phyloP scores from a whole-genome alignment of 2,113 vertebrate species.

The Isichthys henryi region DNA sequence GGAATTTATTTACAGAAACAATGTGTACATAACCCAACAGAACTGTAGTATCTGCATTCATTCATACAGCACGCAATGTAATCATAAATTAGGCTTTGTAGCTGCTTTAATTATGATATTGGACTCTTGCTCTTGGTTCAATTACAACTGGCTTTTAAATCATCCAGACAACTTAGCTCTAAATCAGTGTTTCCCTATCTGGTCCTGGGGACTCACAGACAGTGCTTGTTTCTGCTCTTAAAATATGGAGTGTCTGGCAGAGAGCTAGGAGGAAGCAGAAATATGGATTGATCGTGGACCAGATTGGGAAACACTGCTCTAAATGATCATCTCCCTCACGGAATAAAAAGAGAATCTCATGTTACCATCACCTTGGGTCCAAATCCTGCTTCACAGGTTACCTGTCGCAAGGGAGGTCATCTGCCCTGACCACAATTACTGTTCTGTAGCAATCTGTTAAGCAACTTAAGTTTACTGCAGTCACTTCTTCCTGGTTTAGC shows the following conservation, averaged over 20 bases:
- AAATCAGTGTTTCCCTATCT: not conserved
- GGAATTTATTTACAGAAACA: not conserved
- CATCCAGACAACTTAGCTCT: not conserved
- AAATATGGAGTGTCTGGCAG: not conserved
- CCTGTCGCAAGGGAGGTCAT: not conserved
- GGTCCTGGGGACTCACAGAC: not conserved
- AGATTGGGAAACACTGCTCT: not conserved
- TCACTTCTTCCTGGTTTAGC: not conserved
- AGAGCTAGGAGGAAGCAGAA: not conserved
- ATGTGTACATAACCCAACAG: not conserved
- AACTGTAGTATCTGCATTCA: not conserved
- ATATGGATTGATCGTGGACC: not conserved
- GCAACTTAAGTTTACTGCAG: not conserved
- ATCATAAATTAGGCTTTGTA: not conserved
- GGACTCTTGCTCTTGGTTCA: not conserved
- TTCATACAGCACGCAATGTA: not conserved
- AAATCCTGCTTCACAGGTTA: not conserved
- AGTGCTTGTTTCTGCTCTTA: not conserved
- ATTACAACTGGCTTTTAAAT: not conserved
- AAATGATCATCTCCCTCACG: not conserved
- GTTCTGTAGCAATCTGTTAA: not conserved
- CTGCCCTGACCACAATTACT: not conserved
- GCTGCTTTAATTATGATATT: conserved; percentile 1
- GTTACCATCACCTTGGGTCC: not conserved
- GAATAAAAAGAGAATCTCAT: not conserved